Base-by-base conservation (phyloP, 2,888 invertebrate species). In the Carabus problematicus region DNA sequence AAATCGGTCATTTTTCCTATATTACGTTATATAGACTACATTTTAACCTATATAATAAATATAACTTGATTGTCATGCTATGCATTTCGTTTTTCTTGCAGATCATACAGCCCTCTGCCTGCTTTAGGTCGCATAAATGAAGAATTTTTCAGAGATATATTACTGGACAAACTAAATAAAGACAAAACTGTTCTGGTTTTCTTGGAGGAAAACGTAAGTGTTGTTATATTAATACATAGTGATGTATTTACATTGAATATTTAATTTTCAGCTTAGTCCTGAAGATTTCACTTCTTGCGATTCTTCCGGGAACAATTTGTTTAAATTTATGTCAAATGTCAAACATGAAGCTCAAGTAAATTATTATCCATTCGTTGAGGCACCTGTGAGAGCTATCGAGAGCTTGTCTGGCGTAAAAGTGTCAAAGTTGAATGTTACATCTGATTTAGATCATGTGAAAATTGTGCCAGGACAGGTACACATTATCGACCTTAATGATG, bases 331-430 rank as follows among this genome's bases (percentile, higher is more conserved):
- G 67, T 79, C 81, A 45, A 76, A 79, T 45, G 75, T 82, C 1
- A 75, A 77, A 66, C 77, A 79, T 7, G 79, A 80, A 16, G 73
- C 75, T 29, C 75, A 77, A 72, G 76, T 76, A 18, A 80, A 84
- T 0, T 91, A 89, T 77, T 80, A 89, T 62, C 86, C 90, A 8
- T 84, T 85, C 16, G 92, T 92, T 0, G 84, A 87, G 54, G 84
- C 85, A 70, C 86, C 91, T 0, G 70, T 88, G 9, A 80, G 81
- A 1, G 85, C 85, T 0, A 75, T 92, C 43, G 83, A 86, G 72
- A 80, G 84, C 39, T 75, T 88, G 6, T 82, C 84, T 0, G 81
- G 83, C 7, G 76, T 75, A 45, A 74, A 76, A 63, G 73, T 79
- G 12, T 72, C 75, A 16, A 78, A 79, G 74, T 70, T 79, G 55